These are phyloP conservation scores for Atrichornis clamosus DNA, from an alignment of 2,113 vertebrate genomes.

Conservation along the genomic window DNA sequence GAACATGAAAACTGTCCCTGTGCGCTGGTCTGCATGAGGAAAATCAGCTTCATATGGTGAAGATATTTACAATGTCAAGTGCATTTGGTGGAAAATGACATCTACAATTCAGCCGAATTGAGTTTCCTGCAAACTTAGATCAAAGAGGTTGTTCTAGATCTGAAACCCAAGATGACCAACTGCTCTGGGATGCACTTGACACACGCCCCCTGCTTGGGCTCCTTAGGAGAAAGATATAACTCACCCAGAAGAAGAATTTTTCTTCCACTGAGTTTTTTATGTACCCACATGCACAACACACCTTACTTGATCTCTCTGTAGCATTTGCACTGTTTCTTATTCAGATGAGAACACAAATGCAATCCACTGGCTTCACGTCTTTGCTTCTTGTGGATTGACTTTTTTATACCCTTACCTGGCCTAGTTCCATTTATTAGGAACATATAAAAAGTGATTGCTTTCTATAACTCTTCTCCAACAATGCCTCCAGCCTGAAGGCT, in stretches of 20 bases:
- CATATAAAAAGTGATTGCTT: conserved; percentile 62
- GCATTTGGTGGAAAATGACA: background rate
- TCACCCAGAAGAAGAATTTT: background rate
- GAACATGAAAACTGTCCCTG: background rate
- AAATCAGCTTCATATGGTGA: background rate
- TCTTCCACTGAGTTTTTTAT: background rate
- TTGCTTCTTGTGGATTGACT: conserved; percentile 1
- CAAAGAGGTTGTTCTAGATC: background rate
- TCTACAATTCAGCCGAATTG: background rate
- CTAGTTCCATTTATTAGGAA: conserved; percentile 64
- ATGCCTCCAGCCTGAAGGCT: conserved; percentile 59
- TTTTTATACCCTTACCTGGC: conserved; percentile 61
- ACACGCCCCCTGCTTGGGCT: background rate
- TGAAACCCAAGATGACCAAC: background rate
- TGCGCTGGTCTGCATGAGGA: background rate
- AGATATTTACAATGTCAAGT: background rate
- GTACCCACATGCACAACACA: background rate
- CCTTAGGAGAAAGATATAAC: background rate
- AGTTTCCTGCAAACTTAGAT: background rate
- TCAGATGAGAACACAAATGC: conserved; percentile 47
- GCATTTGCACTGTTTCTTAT: background rate
- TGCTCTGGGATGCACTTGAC: background rate
- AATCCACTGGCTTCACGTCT: conserved; percentile 16
- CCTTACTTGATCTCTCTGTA: background rate
- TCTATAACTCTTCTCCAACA: conserved; percentile 68